Base-by-base conservation (phyloP, 2,113 vertebrate species). In the Anarhynchus alexandrinus region DNA sequence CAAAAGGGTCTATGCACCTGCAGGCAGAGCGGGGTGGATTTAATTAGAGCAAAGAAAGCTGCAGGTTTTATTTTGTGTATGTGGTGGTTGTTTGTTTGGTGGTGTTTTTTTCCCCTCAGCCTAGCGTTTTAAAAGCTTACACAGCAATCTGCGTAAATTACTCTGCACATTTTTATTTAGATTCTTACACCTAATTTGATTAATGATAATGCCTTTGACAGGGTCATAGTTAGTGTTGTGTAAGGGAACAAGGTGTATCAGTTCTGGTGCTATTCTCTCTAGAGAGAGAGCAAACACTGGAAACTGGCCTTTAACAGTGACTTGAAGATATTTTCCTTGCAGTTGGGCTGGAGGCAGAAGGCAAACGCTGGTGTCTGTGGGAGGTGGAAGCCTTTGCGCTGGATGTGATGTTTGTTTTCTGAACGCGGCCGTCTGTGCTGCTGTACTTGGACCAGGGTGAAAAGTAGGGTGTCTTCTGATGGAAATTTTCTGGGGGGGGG, bases 81-180 rank as follows among this genome's bases (percentile, higher is more conserved):
- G 59, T 59, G 45, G 22, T 62, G 2, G 22, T 52, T 52, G 29
- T 49, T 45, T 45, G 38, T 27, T 82, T 45, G 42, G 17, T 45
- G 40, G 42, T 11, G 42, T 58, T 64, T 57, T 72, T 40, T 94
- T 64, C 61, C 30, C 11, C 74, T 54, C 93, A 88, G 67, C 73
- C 78, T 65, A 86, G 90, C 78, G 52, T 74, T 95, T 93, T 90
- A 94, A 91, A 94, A 91, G 81, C 93, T 93, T 91, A 90, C 71
- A 42, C 82, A 90, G 76, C 66, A 80, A 96, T 96, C 90, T 96
- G 71, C 88, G 94, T 96, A 94, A 89, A 96, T 96, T 82, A 42
- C 76, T 54, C 64, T 87, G 91, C 85, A 86, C 32, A 55, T 91
- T 86, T 89, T 67, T 54, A 85, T 83, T 91, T 79, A 23, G 45